Conservation (phyloP, 2,797 vertebrate species). For the Gymnodraco acuticeps region DNA sequence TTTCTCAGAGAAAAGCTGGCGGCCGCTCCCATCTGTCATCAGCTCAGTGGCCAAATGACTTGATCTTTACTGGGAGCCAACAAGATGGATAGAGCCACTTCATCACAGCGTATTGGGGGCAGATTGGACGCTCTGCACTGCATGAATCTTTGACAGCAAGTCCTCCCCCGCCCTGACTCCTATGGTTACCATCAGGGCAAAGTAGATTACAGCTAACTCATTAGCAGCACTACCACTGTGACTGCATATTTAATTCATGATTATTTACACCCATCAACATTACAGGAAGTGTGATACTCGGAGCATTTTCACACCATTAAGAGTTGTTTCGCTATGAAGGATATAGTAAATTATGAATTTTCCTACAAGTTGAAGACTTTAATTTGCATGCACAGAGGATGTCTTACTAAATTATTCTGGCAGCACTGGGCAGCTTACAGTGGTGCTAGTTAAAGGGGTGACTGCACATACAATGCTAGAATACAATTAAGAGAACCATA, state of each 20-base stretch:
- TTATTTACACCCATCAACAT: conserved; percentile 34
- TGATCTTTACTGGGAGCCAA: conserved; percentile 68
- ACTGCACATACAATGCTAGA: no score
- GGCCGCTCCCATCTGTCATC: conserved; percentile 74
- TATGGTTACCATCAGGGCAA: conserved; percentile 53
- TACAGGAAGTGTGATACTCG: conserved; percentile 11
- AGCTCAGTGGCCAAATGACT: conserved; percentile 64
- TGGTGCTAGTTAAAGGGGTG: no score
- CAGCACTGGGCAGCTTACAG: no score
- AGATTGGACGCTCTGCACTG: conserved; percentile 48
- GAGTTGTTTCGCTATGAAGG: background rate
- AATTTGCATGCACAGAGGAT: background rate
- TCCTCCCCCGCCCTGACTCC: conserved; percentile 51
- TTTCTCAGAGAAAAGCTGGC: conserved; percentile 61
- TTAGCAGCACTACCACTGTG: conserved; percentile 46
- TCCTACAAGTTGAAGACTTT: background rate
- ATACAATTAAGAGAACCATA: no score
- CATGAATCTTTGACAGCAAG: conserved; percentile 66
- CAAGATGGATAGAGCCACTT: conserved; percentile 76
- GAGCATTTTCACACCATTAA: conserved; percentile 8
- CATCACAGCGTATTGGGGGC: conserved; percentile 62
- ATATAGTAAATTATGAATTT: background rate
- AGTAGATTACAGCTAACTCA: conserved; percentile 53
- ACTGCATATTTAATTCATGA: conserved; percentile 43
- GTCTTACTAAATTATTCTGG: background rate